Conservation (phyloP, 2,888 invertebrate species). For the Trissoscelio sp. region DNA sequence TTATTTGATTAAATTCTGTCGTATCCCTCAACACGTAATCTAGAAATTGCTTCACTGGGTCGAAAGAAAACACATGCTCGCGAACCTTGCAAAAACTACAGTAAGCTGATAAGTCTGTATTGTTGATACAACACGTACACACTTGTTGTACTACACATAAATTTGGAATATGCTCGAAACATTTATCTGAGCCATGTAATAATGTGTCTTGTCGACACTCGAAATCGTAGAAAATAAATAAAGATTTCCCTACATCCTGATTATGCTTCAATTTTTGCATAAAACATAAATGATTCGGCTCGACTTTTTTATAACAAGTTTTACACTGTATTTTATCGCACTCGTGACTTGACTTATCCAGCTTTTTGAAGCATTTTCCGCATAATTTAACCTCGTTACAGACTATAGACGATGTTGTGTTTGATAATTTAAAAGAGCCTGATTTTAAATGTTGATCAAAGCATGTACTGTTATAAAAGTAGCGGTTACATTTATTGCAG, state of each 20-base stretch:
- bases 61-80: conserved; percentile 32
- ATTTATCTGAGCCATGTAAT: not conserved
- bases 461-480: not conserved
- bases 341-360: not conserved
- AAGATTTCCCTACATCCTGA: not conserved
- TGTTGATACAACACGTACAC: conserved; percentile 76
- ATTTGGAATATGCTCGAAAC: conserved; percentile 12
- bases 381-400: not conserved
- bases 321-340: not conserved
- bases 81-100: conserved; percentile 41
- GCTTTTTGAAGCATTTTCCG: not conserved
- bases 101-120: not conserved
- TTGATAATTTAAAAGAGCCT: not conserved
- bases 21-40: conserved; percentile 21
- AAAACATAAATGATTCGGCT: conserved; percentile 11
- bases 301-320: not conserved
- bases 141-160: conserved; percentile 14
- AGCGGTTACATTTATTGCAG: conserved; percentile 9
- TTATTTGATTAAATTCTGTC: conserved; percentile 29
- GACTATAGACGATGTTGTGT: not conserved
- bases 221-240: conserved; percentile 30
- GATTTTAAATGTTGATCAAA: not conserved
- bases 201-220: conserved; percentile 14
- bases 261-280: conserved; percentile 2
- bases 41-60: conserved; percentile 45